Base-by-base conservation (phyloP, 1,140 invertebrate species). In the Drosophila ercepeae region DNA sequence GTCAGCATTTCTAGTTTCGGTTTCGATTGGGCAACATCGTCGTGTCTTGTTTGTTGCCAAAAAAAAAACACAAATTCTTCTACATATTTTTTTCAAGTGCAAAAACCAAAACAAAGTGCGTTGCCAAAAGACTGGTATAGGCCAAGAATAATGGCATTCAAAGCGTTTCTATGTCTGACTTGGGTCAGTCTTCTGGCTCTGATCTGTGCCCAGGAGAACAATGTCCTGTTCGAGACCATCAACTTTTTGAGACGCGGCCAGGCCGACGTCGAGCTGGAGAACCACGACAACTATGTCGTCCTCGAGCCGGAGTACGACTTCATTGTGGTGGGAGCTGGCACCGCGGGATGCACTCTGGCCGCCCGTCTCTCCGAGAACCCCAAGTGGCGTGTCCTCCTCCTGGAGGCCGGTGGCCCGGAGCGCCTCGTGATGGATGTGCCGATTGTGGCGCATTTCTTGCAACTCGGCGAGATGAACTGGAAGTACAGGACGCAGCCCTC, bases 321-420 rank as follows among this genome's bases (percentile, higher is more conserved):
- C 59, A 92, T 95, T 14, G 92, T 95, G 0, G 93, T 96, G 7
- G 96, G 96, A 0, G 95, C 94, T 6, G 95, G 96, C 11, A 95
- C 94, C 0, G 95, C 95, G 1, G 96, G 96, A 1, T 94, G 94
- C 50, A 93, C 94, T 0, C 58, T 96, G 3, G 96, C 95, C 0
- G 93, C 92, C 1, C 93, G 96, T 32, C 78, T 95, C 1, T 93
- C 92, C 5, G 94, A 95, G 73, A 93, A 94, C 57, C 91, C 92
- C 2, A 72, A 92, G 34, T 93, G 93, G 92, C 93, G 92, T 53
- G 94, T 96, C 5, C 90, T 96, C 1, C 90, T 96, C 0, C 89
- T 96, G 13, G 95, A 96, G 90, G 95, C 95, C 1, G 95, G 95
- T 1, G 92, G 89, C 0, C 91, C 92, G 5, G 94, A 94, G 52